phyloP scores from a whole-genome alignment of 1,140 invertebrate species.

The Heliconius congener region DNA sequence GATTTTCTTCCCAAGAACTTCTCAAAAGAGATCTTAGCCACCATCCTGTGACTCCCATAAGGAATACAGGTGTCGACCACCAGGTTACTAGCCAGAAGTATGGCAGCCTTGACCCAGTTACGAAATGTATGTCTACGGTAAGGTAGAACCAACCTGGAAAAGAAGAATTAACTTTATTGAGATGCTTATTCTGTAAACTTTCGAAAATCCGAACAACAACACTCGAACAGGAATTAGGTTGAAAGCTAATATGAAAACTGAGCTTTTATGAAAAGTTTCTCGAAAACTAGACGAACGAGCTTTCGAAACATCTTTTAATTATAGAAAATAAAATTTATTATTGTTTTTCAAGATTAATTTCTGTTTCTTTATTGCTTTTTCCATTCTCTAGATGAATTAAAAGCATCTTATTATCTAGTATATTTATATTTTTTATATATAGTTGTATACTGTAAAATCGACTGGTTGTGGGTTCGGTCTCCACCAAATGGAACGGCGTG shows the following conservation, averaged over 20 bases:
- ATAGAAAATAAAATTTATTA: background rate
- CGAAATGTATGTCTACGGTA: constrained; percentile 66
- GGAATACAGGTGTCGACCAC: constrained; percentile 58
- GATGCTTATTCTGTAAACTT: background rate
- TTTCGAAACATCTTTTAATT: background rate
- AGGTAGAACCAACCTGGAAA: constrained; percentile 68
- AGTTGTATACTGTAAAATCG: too few relatives aligned
- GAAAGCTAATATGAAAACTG: constrained; percentile 12
- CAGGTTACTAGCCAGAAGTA: constrained; percentile 60
- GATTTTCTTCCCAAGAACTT: constrained; percentile 48
- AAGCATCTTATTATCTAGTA: background rate
- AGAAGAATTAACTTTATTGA: background rate
- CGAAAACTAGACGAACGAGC: background rate
- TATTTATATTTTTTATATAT: background rate
- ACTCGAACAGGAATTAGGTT: constrained; percentile 1
- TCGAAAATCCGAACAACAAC: background rate
- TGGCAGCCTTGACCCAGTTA: constrained; percentile 63
- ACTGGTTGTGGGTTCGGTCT: too few relatives aligned
- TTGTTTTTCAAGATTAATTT: background rate
- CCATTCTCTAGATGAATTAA: background rate
- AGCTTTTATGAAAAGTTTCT: background rate
- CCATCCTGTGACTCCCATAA: constrained; percentile 67
- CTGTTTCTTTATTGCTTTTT: background rate
- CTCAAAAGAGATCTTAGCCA: constrained; percentile 60
- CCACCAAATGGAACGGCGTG: too few relatives aligned